Percentiles rank a stretch among this genome's conserved stretches.
phyloP scores from a whole-genome alignment of 2,888 invertebrate species.

The Tortrix viridana region DNA sequence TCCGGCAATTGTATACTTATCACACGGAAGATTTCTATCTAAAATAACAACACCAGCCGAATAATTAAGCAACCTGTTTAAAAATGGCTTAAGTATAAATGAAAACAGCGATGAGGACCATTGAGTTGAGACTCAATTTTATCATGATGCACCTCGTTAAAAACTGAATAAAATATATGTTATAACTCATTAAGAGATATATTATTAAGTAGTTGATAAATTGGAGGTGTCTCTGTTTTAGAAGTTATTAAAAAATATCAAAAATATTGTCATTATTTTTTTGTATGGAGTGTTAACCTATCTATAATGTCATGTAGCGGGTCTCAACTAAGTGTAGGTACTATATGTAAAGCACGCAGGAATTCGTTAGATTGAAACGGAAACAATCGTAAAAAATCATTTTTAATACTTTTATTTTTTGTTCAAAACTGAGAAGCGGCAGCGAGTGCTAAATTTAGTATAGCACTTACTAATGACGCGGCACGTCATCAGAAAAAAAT shows the following conservation, averaged over 20 bases:
- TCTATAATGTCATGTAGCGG: not conserved
- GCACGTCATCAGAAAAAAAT: slow-evolving; percentile 3
- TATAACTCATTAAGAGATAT: not conserved
- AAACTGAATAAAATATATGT: slow-evolving; percentile 12
- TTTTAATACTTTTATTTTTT: not conserved
- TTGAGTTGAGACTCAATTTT: slow-evolving; percentile 1
- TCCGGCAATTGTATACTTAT: not conserved
- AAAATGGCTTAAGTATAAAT: slow-evolving; percentile 6
- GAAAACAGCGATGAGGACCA: slow-evolving; percentile 14
- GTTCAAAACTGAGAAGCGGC: slow-evolving; percentile 3
- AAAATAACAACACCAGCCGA: slow-evolving; percentile 3
- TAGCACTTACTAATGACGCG: slow-evolving; percentile 3
- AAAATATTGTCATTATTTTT: not conserved
- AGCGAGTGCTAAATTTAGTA: slow-evolving; percentile 8
- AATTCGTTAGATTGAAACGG: not conserved
- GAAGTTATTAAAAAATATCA: not conserved
- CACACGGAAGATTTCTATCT: not conserved
- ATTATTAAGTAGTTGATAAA: slow-evolving; percentile 1
- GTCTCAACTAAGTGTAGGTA: slow-evolving; percentile 3
- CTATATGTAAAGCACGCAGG: slow-evolving; percentile 5
- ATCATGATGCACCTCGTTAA: slow-evolving; percentile 7
- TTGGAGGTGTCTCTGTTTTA: not conserved
- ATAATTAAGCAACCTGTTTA: not conserved
- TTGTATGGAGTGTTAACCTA: not conserved
- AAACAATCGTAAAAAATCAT: not conserved